These are phyloP conservation scores for Cephus pulcher DNA, from an alignment of 2,888 invertebrate genomes.

Conservation along the genomic window DNA sequence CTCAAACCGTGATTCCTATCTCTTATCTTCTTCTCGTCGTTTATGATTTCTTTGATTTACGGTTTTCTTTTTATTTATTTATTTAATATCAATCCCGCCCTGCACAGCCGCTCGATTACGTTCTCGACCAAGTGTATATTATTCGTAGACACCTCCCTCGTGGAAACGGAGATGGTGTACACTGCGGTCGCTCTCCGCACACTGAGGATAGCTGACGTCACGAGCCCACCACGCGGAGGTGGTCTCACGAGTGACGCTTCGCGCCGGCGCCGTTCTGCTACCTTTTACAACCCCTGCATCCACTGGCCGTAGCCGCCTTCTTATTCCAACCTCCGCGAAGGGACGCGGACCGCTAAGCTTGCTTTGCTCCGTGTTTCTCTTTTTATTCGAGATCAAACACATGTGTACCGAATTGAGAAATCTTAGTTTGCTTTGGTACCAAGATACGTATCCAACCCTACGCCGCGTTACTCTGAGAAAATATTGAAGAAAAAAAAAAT, in stretches of 20 bases:
- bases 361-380: not conserved
- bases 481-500: not conserved
- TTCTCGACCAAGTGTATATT: not conserved
- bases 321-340: not conserved
- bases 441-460: not conserved
- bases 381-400: not conserved
- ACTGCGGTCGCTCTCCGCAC: slow-evolving; percentile 65
- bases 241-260: slow-evolving; percentile 54
- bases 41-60: not conserved
- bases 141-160: not conserved
- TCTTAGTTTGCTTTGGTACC: not conserved
- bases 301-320: slow-evolving; percentile 25
- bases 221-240: slow-evolving; percentile 64
- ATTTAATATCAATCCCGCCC: not conserved
- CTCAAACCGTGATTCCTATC: not conserved
- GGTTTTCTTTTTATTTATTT: not conserved
- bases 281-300: slow-evolving; percentile 38
- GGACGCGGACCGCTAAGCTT: not conserved
- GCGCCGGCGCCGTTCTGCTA: slow-evolving; percentile 54
- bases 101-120: not conserved
- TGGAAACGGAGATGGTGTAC: slow-evolving; percentile 51
- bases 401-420: not conserved
- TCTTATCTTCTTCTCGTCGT: not conserved
- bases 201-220: slow-evolving; percentile 64
- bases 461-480: not conserved